Base-by-base conservation (phyloP, 2,113 vertebrate species). In the Pelmatolapia mariae region DNA sequence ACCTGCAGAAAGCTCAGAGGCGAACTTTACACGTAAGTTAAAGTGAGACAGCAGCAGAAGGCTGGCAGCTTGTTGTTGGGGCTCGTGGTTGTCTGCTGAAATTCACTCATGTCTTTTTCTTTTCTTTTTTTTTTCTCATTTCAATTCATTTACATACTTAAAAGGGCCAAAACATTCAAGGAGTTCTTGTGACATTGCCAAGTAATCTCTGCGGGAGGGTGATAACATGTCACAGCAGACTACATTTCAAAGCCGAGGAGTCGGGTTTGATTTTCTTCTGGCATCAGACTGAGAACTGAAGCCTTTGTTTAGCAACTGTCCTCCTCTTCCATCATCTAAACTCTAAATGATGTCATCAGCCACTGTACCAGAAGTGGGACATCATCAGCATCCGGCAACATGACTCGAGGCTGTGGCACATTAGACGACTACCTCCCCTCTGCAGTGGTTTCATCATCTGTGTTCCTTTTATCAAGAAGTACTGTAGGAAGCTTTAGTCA, bases 111-210 rank as follows among this genome's bases (percentile, higher is more conserved):
- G 82, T 89, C 66, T 90, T 90, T 93, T 92, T 88, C 53, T 18
- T 45, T 47, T 45, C 40, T 92, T 88, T 63, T 38, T 57, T 38
- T 8, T 66, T 22, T 66, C 16, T 22, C 76, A 89, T 92, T 93
- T 91, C 78, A 71, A 29, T 82, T 94, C 36, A 94, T 94, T 93
- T 92, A 76, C 92, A 94, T 94, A 90, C 80, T 86, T 93, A 81
- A 93, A 91, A 92, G 94, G 87, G 81, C 84, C 92, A 86, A 92
- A 93, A 89, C 73, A 85, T 89, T 91, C 82, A 81, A 80, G 76
- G 45, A 90, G 79, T 71, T 86, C 52, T 38, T 78, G 76, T 83
- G 86, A 88, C 88, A 86, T 82, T 94, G 85, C 91, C 91, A 95
- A 91, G 80, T 82, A 82, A 84, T 90, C 90, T 87, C 92, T 80